Conservation (phyloP, 2,113 vertebrate genomes). For the Chaetops frenatus region DNA sequence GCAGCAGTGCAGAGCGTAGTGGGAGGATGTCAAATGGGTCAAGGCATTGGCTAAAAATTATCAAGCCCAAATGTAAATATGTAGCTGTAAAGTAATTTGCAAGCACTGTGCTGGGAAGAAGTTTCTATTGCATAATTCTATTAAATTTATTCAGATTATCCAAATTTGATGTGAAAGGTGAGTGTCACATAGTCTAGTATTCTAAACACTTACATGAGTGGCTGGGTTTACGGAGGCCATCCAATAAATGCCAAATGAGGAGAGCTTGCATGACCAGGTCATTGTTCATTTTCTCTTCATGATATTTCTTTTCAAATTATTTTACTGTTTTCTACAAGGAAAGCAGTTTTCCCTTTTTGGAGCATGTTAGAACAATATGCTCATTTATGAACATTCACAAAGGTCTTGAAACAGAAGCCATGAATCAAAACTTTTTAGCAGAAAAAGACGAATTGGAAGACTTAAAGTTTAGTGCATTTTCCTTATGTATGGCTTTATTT, state of each 20-base stretch:
- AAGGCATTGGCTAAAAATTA: not conserved
- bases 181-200: not conserved
- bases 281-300: not conserved
- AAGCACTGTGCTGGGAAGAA: not conserved
- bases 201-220: not conserved
- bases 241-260: not conserved
- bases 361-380: not conserved
- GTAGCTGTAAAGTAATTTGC: not conserved
- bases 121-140: not conserved
- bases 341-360: not conserved
- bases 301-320: not conserved
- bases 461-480: not conserved
- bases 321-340: not conserved
- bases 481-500: not conserved
- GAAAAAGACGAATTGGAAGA: not conserved
- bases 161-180: not conserved
- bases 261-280: not conserved
- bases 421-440: not conserved
- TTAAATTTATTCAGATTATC: not conserved
- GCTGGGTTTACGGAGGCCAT: not conserved
- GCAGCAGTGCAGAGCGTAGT: not conserved
- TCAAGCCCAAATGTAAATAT: not conserved
- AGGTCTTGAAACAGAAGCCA: not conserved
- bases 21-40: not conserved
- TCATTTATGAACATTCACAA: not conserved